Evolutionary conservation across 1,140 invertebrate genomes (phyloP), one percentile per base, ranked within the genome.

Genomic region (Tetramorium parvispinum): DNA sequence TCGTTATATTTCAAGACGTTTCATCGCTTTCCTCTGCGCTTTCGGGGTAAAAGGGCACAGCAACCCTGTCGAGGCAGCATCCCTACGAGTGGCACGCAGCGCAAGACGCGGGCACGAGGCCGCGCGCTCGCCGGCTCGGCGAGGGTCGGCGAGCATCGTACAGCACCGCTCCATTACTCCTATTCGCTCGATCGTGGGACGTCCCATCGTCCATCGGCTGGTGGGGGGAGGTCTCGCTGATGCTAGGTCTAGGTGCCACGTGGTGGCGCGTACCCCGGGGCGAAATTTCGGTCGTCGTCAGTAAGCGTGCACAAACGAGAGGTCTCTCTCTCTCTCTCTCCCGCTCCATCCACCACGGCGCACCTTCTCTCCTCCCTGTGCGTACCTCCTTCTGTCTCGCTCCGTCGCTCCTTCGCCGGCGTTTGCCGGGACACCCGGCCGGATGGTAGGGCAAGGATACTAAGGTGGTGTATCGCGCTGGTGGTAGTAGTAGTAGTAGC

Each of bases 251-350:
- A 89, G 71, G 81, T 79, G 71, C 86, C 91, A 92, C 89, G 91
- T 91, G 90, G 89, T 89, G 88, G 88, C 79, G 83, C 85, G 91
- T 92, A 90, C 71, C 91, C 90, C 63, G 88, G 81, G 86, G 91
- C 89, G 61, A 88, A 88, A 92, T 92, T 92, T 92, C 88, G 91
- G 91, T 89, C 85, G 76, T 89, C 77, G 40, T 46, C 40, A 21
- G 63, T 78, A 83, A 77, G 73, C 89, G 86, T 85, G 88, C 86
- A 87, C 55, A 87, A 85, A 87, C 75, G 73, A 53, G 61, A 83
- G 53, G 65, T 49, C 49, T 32, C 51, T 66, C 57, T n/a, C 40
- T 70, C 63, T 40, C 55, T 46, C 61, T 68, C 21, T 66, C 43
- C 51, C 68, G 73, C 32, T 61, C 70, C 46, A n/a, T 57, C 32